phyloP scores from a whole-genome alignment of 1,140 invertebrate species.

The Hypothenemus hampei region DNA sequence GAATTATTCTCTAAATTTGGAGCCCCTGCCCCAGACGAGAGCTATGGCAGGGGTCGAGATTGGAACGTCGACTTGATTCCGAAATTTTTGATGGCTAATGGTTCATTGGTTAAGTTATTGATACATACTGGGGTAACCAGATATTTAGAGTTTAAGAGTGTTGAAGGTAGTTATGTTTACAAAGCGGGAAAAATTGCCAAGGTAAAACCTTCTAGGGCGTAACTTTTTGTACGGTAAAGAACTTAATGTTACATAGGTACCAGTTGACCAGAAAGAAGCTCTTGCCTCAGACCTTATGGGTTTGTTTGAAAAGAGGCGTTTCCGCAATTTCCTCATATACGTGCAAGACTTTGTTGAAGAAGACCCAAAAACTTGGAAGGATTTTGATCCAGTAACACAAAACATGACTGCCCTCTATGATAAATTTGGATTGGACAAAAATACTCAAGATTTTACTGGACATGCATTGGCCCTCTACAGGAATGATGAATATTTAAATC shows the following conservation, averaged over 20 bases:
- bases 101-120: constrained; percentile 92
- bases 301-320: constrained; percentile 97
- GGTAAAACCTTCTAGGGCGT: constrained; percentile 34
- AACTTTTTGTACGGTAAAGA: not conserved
- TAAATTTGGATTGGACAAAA: constrained; percentile 94
- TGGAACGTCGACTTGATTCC: constrained; percentile 99
- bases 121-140: constrained; percentile 99
- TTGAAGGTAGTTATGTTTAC: constrained; percentile 99
- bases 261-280: constrained; percentile 99
- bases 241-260: constrained; percentile 56
- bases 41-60: constrained; percentile 87
- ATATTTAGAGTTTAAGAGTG: constrained; percentile 98
- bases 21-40: constrained; percentile 73
- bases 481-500: constrained; percentile 84
- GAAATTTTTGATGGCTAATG: constrained; percentile 99
- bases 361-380: constrained; percentile 92
- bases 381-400: constrained; percentile 79
- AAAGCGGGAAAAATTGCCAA: constrained; percentile 97
- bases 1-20: constrained; percentile 89
- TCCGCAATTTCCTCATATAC: constrained; percentile 94
- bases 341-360: constrained; percentile 92
- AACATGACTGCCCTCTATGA: constrained; percentile 89
- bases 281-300: constrained; percentile 97
- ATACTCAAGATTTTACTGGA: constrained; percentile 98
- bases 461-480: constrained; percentile 95